Percentiles rank a stretch among this genome's conserved stretches.
These are phyloP conservation scores for Parazoanthus darwini DNA, from an alignment of 92 coral and sea anemone genomes.

Conservation along the genomic window DNA sequence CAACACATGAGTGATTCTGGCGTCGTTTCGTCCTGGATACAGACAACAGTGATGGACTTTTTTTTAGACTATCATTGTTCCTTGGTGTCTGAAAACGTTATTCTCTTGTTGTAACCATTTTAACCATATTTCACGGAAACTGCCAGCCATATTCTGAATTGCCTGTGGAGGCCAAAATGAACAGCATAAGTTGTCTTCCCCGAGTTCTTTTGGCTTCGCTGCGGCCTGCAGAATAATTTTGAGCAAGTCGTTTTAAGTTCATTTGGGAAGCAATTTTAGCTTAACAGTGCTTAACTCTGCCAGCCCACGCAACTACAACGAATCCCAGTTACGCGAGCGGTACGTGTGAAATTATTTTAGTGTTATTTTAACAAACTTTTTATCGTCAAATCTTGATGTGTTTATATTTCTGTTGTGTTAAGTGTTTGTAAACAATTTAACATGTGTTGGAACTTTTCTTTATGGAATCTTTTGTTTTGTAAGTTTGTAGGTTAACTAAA, in stretches of 20 bases:
- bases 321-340: background rate
- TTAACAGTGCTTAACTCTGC: background rate
- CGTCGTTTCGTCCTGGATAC: conserved; percentile 32
- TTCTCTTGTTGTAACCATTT: background rate
- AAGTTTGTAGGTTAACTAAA: background rate
- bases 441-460: background rate
- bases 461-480: background rate
- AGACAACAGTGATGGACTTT: background rate
- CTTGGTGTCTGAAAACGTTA: background rate
- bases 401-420: background rate
- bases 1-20: conserved; percentile 14
- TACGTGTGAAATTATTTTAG: background rate
- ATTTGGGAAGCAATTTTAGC: background rate
- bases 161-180: background rate
- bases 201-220: background rate
- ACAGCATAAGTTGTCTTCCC: background rate
- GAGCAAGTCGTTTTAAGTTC: background rate
- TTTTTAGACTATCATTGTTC: background rate
- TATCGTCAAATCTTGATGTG: background rate
- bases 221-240: background rate
- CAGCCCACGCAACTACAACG: background rate
- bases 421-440: background rate
- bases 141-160: background rate
- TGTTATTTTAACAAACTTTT: background rate
- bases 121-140: background rate